Evolutionary conservation across 1,140 invertebrate genomes (phyloP), one percentile per base, ranked within the genome.

Genomic region (Habropoda laboriosa): DNA sequence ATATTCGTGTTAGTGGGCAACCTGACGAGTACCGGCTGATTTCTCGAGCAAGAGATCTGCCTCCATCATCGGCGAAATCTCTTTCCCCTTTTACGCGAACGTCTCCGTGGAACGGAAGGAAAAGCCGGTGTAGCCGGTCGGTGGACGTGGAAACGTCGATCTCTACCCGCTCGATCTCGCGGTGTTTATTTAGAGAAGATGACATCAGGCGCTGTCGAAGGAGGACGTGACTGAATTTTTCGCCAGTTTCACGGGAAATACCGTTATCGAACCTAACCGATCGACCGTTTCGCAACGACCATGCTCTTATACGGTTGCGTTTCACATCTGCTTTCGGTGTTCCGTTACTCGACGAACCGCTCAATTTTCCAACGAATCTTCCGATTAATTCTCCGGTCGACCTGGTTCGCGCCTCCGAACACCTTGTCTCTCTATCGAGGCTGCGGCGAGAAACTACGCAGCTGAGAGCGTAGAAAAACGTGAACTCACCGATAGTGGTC

Each of bases 401-500:
- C 27, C 8, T 21, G 18, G n/a, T 38, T 38, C 12, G 8, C 57
- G 12, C 6, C 6, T 51, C 49, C n/a, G 2, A 38, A 38, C 18
- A 49, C 47, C 47, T 49, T 6, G 3, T 7, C 21, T 49, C 2
- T 2, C 21, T 3, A 58, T 35, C 7, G 16, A 21, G n/a, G 0
- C 4, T 6, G 3, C 10, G 24, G 6, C 12, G 5, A n/a, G 24
- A 35, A 16, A 49, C 21, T 38, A 21, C 40, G 40, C 24, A 18
- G 4, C 16, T 7, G 35, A 51, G 8, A 18, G 8, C 13, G 18
- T 1, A 47, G 3, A 13, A 24, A 58, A 45, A 30, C 12, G 3
- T n/a, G 12, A 27, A 60, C 79, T 86, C 49, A 85, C 84, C 84
- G 21, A 63, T 18, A 13, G 30, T 66, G 24, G 49, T 76, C 7